These are phyloP conservation scores for Ptychodera flava DNA, from an alignment of 35 echinoderm and acorn worm species.

Conservation along the genomic window DNA sequence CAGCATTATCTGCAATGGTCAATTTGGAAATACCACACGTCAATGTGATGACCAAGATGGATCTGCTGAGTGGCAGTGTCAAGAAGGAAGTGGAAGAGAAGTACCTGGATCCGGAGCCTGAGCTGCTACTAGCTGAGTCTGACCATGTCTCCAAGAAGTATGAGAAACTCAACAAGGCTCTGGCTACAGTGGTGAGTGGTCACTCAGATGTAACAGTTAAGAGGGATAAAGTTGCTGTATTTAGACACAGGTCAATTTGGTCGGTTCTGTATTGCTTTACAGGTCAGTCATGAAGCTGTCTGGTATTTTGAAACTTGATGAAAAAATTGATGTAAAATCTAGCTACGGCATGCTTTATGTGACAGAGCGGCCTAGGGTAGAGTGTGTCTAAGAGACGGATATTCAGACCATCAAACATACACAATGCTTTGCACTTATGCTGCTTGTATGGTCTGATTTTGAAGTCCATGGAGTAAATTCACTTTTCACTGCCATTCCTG, in stretches of 20 bases:
- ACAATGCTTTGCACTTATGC: too few relatives aligned
- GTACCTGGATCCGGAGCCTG: conserved; percentile 83
- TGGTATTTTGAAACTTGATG: too few relatives aligned
- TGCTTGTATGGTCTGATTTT: too few relatives aligned
- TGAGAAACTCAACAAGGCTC: conserved; percentile 77
- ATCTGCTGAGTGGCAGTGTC: conserved; percentile 53
- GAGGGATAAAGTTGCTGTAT: background rate
- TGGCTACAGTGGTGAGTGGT: conserved; percentile 77
- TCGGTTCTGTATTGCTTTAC: background rate
- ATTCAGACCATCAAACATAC: too few relatives aligned
- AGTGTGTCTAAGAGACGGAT: too few relatives aligned
- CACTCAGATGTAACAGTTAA: background rate
- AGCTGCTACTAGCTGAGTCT: conserved; percentile 32
- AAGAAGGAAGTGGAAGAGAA: conserved; percentile 35
- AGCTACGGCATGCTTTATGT: too few relatives aligned
- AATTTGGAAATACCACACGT: conserved; percentile 94
- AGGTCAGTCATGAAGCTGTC: background rate
- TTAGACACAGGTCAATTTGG: background rate
- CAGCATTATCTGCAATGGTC: conserved; percentile 91
- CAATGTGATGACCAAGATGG: conserved; percentile 99
- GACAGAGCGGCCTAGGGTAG: too few relatives aligned
- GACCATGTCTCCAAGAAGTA: conserved; percentile 62
- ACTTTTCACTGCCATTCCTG: too few relatives aligned
- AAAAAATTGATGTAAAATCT: too few relatives aligned
- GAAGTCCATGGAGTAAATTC: too few relatives aligned